These are phyloP conservation scores for Parnassius orleans DNA, from an alignment of 2,888 invertebrate species.

Conservation along the genomic window DNA sequence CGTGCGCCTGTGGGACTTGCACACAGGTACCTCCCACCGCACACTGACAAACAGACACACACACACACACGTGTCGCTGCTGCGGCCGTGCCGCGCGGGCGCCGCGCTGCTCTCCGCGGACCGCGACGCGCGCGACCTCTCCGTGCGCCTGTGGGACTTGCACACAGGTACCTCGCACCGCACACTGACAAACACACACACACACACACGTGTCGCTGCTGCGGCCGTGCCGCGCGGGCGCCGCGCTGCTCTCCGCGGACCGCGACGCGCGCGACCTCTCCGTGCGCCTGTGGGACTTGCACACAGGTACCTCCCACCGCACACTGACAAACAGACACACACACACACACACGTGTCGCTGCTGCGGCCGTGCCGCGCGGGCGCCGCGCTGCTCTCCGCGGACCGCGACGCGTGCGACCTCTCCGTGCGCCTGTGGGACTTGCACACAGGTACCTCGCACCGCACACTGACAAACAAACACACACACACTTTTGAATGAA, in stretches of 20 bases:
- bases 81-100: conserved; percentile 87
- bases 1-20: conserved; percentile 90
- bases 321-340: neutral
- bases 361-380: conserved; percentile 86
- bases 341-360: conserved; percentile 78
- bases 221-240: conserved; percentile 86
- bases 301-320: conserved; percentile 82
- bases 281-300: conserved; percentile 90
- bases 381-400: conserved; percentile 87
- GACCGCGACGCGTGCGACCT: conserved; percentile 87
- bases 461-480: neutral
- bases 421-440: conserved; percentile 90
- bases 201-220: conserved; percentile 82
- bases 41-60: neutral
- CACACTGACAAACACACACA: neutral
- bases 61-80: conserved; percentile 72
- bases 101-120: conserved; percentile 88
- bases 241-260: conserved; percentile 87
- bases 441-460: conserved; percentile 83
- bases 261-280: conserved; percentile 86
- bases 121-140: conserved; percentile 85
- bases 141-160: conserved; percentile 91
- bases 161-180: conserved; percentile 83
- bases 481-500: no score
- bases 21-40: conserved; percentile 82